Evolutionary conservation across 2,113 vertebrate genomes (phyloP).

Genomic region (Tupaia tana): DNA sequence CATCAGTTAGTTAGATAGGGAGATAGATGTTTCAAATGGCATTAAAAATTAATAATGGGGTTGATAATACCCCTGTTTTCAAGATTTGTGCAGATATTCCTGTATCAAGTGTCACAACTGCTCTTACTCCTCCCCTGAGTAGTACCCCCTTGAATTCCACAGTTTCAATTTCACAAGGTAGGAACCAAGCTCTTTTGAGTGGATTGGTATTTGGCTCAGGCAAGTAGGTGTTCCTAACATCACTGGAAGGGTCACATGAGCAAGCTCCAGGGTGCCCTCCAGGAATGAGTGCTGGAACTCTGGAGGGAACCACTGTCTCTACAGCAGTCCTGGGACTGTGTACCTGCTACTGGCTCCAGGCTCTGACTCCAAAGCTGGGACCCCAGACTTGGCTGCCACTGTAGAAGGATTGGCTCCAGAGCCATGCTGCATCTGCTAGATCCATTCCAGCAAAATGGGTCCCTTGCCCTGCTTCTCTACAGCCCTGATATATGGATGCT

Average conservation of each 20-base stretch:
- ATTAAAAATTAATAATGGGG: background rate
- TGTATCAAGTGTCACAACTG: constrained; percentile 4
- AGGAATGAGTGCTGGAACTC: background rate
- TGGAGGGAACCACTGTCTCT: accelerated
- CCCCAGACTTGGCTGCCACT: background rate
- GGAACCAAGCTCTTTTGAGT: constrained; percentile 34
- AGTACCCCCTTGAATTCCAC: background rate
- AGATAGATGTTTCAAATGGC: background rate
- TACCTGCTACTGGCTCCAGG: background rate
- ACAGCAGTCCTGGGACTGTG: accelerated
- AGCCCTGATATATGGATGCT: background rate
- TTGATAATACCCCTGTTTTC: background rate
- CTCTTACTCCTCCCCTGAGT: background rate
- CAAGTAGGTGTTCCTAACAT: background rate
- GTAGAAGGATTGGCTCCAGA: background rate
- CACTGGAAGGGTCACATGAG: background rate
- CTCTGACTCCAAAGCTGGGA: background rate
- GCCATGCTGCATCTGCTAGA: accelerated
- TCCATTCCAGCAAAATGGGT: background rate
- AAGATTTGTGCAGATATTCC: background rate
- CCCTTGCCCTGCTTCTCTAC: background rate
- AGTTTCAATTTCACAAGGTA: background rate
- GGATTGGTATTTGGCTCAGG: background rate
- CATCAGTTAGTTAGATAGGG: background rate
- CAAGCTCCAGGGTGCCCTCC: background rate